A percentile compares a stretch with the other conserved stretches of the same genome.
These are phyloP conservation scores for Epinotia demarniana DNA, from an alignment of 2,888 invertebrate species.

Conservation along the genomic window DNA sequence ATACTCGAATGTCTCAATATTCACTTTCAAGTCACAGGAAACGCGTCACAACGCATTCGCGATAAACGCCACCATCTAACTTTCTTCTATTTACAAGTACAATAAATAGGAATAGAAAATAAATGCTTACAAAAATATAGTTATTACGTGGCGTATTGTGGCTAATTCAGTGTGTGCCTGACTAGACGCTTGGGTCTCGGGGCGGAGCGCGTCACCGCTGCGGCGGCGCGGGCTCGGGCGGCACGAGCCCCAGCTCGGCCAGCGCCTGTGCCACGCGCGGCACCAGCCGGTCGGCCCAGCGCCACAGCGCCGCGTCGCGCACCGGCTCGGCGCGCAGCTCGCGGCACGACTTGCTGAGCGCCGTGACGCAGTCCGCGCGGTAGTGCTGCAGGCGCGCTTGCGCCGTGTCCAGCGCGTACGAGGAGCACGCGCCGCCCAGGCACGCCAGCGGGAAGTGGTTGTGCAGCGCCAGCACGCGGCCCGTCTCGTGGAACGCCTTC, in stretches of 20 bases:
- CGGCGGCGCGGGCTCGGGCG: slow-evolving; percentile 62
- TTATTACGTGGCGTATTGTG: slow-evolving; percentile 28
- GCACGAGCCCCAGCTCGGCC: slow-evolving; percentile 89
- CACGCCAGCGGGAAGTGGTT: slow-evolving; percentile 97
- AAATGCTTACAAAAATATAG: slow-evolving; percentile 43
- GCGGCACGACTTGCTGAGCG: slow-evolving; percentile 92
- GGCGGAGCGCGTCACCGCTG: slow-evolving; percentile 32
- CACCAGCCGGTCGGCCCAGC: slow-evolving; percentile 91
- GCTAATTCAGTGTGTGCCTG: slow-evolving; percentile 21
- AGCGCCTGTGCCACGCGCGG: slow-evolving; percentile 88
- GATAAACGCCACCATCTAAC: slow-evolving; percentile 14
- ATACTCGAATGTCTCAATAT: slow-evolving; percentile 22
- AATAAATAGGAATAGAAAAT: slow-evolving; percentile 43
- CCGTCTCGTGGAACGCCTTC: slow-evolving; percentile 97
- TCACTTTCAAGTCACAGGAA: slow-evolving; percentile 16
- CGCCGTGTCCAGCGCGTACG: slow-evolving; percentile 91
- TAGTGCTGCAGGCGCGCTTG: slow-evolving; percentile 97
- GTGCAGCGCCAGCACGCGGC: slow-evolving; percentile 94
- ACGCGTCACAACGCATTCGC: slow-evolving; percentile 9
- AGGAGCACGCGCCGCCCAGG: slow-evolving; percentile 92
- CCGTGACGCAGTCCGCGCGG: slow-evolving; percentile 95
- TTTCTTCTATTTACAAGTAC: slow-evolving; percentile 33
- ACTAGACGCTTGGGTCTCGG: slow-evolving; percentile 46
- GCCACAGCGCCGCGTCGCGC: slow-evolving; percentile 94
- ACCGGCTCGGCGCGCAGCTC: slow-evolving; percentile 93